Conservation (phyloP, 2,797 vertebrate species). For the Psittacula echo region DNA sequence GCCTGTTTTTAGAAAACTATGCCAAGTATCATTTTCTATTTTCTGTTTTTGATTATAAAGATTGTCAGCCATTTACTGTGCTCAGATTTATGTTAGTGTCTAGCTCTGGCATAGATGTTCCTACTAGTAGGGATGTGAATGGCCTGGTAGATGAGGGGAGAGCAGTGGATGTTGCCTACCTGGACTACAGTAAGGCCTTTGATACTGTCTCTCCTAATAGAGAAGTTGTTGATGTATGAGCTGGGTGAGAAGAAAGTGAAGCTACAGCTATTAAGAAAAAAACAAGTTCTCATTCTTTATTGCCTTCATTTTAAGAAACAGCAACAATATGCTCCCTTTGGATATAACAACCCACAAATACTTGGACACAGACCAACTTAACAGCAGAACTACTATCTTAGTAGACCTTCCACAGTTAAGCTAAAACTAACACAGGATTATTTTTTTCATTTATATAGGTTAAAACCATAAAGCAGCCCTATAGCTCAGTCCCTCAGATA, state of each 20-base stretch:
- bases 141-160: neutral
- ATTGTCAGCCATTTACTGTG: neutral
- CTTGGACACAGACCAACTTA: neutral
- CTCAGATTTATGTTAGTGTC: neutral
- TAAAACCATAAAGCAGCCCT: neutral
- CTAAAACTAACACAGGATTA: neutral
- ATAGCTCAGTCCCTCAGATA: neutral
- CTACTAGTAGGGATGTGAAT: neutral
- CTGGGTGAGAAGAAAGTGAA: neutral
- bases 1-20: neutral
- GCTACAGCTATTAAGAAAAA: neutral
- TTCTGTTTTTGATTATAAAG: neutral
- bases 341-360: neutral
- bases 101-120: neutral
- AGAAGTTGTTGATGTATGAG: neutral
- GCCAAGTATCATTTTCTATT: neutral
- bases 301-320: neutral
- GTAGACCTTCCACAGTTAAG: neutral
- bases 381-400: neutral
- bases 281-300: neutral
- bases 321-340: neutral
- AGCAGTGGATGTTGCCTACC: neutral
- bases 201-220: no score
- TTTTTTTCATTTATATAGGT: neutral
- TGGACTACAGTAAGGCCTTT: neutral